A percentile compares a stretch with the other conserved stretches of the same genome.
These are phyloP conservation scores for Otolemur crassicaudatus DNA, from an alignment of 2,797 vertebrate genomes.

Conservation along the genomic window DNA sequence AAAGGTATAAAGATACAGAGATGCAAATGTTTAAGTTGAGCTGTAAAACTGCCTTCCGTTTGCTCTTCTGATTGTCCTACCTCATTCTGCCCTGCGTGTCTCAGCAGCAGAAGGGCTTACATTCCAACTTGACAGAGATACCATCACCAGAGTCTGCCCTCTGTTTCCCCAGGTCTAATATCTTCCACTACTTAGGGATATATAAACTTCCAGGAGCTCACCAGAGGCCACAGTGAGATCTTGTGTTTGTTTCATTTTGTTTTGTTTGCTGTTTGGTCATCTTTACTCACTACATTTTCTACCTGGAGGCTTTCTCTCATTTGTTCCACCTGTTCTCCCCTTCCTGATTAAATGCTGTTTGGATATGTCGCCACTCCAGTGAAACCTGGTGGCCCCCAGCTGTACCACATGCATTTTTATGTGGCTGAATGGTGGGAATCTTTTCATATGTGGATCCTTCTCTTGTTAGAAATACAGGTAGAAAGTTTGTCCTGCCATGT, in stretches of 20 bases:
- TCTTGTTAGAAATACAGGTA: not conserved
- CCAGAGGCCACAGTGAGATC: too few relatives aligned
- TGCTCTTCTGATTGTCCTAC: not conserved
- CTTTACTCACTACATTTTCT: not conserved
- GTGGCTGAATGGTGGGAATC: not conserved
- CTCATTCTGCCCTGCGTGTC: not conserved
- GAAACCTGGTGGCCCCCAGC: not conserved
- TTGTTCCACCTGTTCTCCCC: not conserved
- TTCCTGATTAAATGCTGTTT: not conserved
- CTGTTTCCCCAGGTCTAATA: not conserved
- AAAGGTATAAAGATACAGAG: not conserved
- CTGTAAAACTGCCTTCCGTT: not conserved
- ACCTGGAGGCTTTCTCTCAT: not conserved
- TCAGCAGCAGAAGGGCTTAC: not conserved
- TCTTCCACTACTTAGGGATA: not conserved
- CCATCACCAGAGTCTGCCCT: too few relatives aligned
- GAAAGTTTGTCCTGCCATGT: not conserved
- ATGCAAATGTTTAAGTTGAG: not conserved
- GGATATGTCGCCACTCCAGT: not conserved
- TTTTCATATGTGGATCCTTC: not conserved
- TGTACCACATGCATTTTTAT: not conserved
- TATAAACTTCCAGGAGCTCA: accelerated
- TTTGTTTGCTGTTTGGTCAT: not conserved
- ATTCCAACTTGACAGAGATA: not conserved
- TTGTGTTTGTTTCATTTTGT: not conserved